Conservation (phyloP, 2,113 vertebrate species). For the Leuciscus idus region DNA sequence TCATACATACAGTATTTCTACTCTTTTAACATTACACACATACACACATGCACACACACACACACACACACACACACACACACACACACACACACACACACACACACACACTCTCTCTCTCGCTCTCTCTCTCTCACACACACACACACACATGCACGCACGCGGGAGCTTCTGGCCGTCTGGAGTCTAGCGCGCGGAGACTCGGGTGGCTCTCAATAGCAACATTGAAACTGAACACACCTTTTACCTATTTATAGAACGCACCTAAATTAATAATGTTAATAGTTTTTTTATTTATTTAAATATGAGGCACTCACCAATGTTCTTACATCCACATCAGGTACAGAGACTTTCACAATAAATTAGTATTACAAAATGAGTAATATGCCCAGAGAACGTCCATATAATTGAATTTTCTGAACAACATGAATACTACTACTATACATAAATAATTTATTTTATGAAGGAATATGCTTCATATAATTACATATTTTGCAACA, state of each 20-base stretch:
- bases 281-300: conserved; percentile 48
- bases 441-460: background rate
- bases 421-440: conserved; percentile 37
- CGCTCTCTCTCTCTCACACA: too few relatives aligned
- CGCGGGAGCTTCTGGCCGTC: conserved; percentile 8
- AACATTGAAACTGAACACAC: conserved; percentile 51
- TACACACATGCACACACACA: background rate
- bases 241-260: conserved; percentile 50
- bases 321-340: background rate
- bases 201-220: conserved; percentile 12
- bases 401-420: background rate
- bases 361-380: background rate
- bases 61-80: too few relatives aligned
- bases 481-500: background rate
- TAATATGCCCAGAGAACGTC: background rate
- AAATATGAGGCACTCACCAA: background rate
- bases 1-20: conserved; percentile 16
- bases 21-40: conserved; percentile 1
- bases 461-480: background rate
- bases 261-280: conserved; percentile 66
- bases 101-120: background rate
- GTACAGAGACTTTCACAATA: background rate
- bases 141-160: background rate
- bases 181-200: conserved; percentile 10
- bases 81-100: background rate